Conservation (phyloP, 2,797 vertebrate species). For the Mormyrus hasselquistii region DNA sequence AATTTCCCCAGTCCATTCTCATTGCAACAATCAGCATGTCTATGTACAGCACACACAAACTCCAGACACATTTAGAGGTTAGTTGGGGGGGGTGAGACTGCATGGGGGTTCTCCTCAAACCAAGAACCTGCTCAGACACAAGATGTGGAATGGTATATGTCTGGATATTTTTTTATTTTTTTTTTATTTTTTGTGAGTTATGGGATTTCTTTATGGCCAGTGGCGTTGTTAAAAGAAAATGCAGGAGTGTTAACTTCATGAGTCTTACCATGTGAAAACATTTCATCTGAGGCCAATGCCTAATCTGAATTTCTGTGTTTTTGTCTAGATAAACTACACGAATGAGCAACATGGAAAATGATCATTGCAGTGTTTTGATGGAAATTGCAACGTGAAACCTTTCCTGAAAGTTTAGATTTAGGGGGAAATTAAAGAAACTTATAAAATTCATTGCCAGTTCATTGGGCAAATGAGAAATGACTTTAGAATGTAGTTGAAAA, state of each 20-base stretch:
- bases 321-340: not conserved
- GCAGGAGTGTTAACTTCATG: not conserved
- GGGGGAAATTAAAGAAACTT: conserved; percentile 20
- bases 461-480: conserved; percentile 13
- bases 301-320: not conserved
- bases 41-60: not conserved
- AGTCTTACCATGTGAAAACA: not conserved
- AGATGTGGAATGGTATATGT: not conserved
- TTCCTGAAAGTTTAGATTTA: conserved; percentile 26
- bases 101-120: not conserved
- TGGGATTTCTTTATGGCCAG: not conserved
- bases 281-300: not conserved
- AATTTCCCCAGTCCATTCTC: not conserved
- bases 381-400: conserved; percentile 27
- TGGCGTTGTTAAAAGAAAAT: not conserved
- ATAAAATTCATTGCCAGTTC: conserved; percentile 28
- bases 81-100: not conserved
- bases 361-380: conserved; percentile 27
- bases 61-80: not conserved
- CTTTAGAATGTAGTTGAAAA: conserved; percentile 32
- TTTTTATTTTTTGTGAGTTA: not conserved
- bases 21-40: not conserved
- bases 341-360: not conserved
- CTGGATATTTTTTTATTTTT: not conserved
- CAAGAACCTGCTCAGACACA: not conserved